phyloP scores from a whole-genome alignment of 1,140 invertebrate genomes.

The Rhopalosiphum maidis region DNA sequence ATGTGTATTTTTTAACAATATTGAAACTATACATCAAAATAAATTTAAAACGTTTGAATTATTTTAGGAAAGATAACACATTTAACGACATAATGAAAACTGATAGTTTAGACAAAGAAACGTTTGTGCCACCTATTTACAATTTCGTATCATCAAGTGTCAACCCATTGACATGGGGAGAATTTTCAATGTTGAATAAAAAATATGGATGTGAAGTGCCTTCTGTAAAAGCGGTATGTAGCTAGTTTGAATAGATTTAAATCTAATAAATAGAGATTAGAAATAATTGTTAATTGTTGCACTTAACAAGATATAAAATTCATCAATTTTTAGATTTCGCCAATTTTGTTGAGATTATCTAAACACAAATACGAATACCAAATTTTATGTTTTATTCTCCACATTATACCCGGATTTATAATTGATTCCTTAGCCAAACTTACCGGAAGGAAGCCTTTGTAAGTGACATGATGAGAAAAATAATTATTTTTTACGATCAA shows the following conservation, averaged over 20 bases:
- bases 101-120: not conserved
- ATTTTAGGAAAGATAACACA: conserved; percentile 61
- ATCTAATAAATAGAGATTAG: not conserved
- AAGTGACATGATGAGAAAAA: not conserved
- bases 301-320: not conserved
- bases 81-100: not conserved
- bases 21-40: not conserved
- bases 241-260: not conserved
- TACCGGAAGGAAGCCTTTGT: conserved; percentile 56
- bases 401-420: conserved; percentile 57
- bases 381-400: conserved; percentile 52
- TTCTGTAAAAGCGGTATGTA: conserved; percentile 12
- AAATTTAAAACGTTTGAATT: conserved; percentile 9
- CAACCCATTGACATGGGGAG: conserved; percentile 72
- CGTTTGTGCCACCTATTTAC: conserved; percentile 66
- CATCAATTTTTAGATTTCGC: not conserved
- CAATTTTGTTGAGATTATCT: conserved; percentile 47
- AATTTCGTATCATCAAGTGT: conserved; percentile 75
- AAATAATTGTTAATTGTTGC: not conserved
- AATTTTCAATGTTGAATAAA: conserved; percentile 64
- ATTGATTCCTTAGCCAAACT: conserved; percentile 54
- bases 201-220: not conserved
- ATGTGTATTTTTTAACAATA: not conserved
- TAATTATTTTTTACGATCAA: not conserved
- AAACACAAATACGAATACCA: conserved; percentile 44